Base-by-base conservation (phyloP, 2,888 invertebrate genomes). In the Diplolepis rosae region DNA sequence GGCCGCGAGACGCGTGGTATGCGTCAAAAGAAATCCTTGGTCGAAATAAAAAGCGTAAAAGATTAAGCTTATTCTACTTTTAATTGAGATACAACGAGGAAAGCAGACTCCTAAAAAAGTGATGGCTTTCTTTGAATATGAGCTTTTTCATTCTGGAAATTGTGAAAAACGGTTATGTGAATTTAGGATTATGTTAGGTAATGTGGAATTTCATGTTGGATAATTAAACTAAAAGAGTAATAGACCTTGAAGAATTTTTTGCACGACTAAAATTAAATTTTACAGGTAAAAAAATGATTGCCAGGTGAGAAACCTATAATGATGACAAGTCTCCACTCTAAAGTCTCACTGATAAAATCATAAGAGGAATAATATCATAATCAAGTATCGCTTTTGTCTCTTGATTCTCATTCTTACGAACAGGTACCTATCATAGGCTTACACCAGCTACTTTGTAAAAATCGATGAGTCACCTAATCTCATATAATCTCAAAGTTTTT, bases 331-430 rank as follows among this genome's bases (percentile, higher is more conserved):
- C 13, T 22, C 18, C 9, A 35, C 24, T 18, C 56, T 4, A 35
- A 13, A n/a, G n/a, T n/a, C 13, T 18, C 56, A 22, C 35, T 56
- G 56, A 56, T 56, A 56, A 35, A 56, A 56, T 56, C 56, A 56
- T 32, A 56, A 56, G 35, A 56, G 22, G 24, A 56, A 7, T 56
- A 56, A 56, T 35, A 56, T 35, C 35, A 56, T 56, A 35, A 56
- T 56, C 13, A 13, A 18, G 56, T 35, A 32, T 35, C n/a, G 35
- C 56, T 56, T 56, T 56, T 56, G 56, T 56, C n/a, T 35, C 35
- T 22, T 3, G 22, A 13, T 22, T 35, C 24, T 13, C 56, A 56
- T 56, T 56, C 56, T 35, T 35, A 35, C 22, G 22, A 35, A 13
- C 42, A 5, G 18, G 22, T 48, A 48, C 48, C 48, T 48, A 48